Base-by-base conservation (phyloP, 1,140 invertebrate species). In the Magallana gigas region DNA sequence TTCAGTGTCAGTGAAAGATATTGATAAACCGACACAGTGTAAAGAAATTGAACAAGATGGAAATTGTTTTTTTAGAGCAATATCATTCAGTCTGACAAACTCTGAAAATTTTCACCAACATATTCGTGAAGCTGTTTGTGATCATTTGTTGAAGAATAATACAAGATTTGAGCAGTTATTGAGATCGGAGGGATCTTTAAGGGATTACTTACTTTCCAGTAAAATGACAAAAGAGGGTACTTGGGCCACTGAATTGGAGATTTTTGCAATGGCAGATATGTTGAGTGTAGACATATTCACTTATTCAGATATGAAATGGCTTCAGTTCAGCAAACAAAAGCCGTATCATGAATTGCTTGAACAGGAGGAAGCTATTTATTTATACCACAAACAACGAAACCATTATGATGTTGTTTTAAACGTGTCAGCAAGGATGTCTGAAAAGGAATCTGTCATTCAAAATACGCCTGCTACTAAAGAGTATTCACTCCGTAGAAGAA, bases 31-130 rank as follows among this genome's bases (percentile, higher is more conserved):
- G 36, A 36, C 1, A 1, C 36, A 36, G 36, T 36, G 36, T 36
- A 23, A 84, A 23, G n/a, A 58, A 60, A 84, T 84, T 16, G 8
- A n/a, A 18, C 57, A 8, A 8, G 83, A 84, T 84, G 83, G 83
- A 8, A 84, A 84, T 60, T 84, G 83, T 48, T 84, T 84, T 84
- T 84, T 84, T 29, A 56, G 83, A 18, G 83, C 83, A 16, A 18
- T 84, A 12, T 84, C 83, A 8, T 84, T 18, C 18, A 18, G n/a
- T 60, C 3, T 84, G 11, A 59, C 57, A 59, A 60, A 84, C 18
- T 59, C 23, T n/a, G 83, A 84, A 23, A 29, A 60, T 16, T 57
- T 18, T 58, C 58, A 60, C 23, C 5, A 59, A 7, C 8, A 12
- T 7, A 60, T 84, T 6, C 57, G 83, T 11, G 14, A 8, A 18